A percentile compares a stretch with the other conserved stretches of the same genome.
Conservation (phyloP, 1,140 invertebrate genomes). For the Monochamus saltuarius region DNA sequence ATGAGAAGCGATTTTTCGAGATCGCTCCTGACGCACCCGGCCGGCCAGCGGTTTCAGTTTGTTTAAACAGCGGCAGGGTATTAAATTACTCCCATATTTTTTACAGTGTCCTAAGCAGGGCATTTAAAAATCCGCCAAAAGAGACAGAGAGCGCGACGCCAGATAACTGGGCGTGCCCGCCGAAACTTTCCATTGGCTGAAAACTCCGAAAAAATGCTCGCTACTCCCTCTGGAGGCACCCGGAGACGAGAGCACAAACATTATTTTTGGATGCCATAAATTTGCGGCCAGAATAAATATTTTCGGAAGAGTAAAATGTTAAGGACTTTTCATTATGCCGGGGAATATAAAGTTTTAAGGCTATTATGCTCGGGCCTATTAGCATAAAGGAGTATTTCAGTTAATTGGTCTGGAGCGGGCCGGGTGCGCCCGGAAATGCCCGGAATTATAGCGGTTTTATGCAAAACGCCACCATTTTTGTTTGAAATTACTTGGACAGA, state of each 20-base stretch:
- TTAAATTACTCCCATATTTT: slow-evolving; percentile 52
- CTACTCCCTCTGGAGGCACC: slow-evolving; percentile 46
- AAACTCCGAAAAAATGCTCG: slow-evolving; percentile 49
- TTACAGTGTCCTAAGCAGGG: slow-evolving; percentile 48
- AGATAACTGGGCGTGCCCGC: slow-evolving; percentile 37
- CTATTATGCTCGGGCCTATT: slow-evolving; percentile 48
- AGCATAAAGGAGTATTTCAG: slow-evolving; percentile 51
- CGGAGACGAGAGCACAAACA: slow-evolving; percentile 46
- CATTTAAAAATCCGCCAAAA: slow-evolving; percentile 45
- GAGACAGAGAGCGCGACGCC: slow-evolving; percentile 43
- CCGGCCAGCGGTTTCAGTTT: slow-evolving; percentile 46
- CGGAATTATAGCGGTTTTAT: slow-evolving; percentile 43
- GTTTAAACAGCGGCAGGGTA: slow-evolving; percentile 50
- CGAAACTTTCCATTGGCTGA: slow-evolving; percentile 51
- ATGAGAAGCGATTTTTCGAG: slow-evolving; percentile 41
- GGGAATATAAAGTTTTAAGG: slow-evolving; percentile 51
- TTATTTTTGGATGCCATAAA: slow-evolving; percentile 54
- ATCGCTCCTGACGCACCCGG: slow-evolving; percentile 37
- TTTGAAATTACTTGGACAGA: slow-evolving; percentile 26
- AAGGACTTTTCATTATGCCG: slow-evolving; percentile 53
- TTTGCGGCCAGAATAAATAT: slow-evolving; percentile 54
- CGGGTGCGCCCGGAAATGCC: slow-evolving; percentile 40
- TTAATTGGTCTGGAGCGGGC: slow-evolving; percentile 45
- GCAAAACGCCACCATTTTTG: slow-evolving; percentile 34
- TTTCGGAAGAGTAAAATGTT: slow-evolving; percentile 54